phyloP scores from a whole-genome alignment of 1,140 invertebrate species.

The Trachymyrmex septentrionalis region DNA sequence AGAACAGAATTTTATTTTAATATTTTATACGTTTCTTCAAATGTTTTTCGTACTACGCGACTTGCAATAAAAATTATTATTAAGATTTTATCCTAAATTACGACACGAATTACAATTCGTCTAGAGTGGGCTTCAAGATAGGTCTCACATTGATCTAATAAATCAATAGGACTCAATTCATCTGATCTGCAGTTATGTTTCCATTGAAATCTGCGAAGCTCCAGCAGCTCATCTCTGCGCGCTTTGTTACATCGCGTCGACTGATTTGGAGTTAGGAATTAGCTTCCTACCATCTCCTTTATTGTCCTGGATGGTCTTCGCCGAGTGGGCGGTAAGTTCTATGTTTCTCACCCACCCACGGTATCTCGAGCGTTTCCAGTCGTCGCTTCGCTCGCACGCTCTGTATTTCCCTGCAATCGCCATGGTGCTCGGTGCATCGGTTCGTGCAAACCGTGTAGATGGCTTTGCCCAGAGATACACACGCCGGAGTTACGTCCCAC shows the following conservation, averaged over 20 bases:
- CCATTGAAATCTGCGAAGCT: not conserved
- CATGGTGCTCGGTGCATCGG: not conserved
- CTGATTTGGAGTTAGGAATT: constrained; percentile 43
- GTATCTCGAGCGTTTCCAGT: constrained; percentile 46
- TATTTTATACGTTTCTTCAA: not conserved
- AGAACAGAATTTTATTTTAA: not conserved
- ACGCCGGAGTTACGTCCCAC: not conserved
- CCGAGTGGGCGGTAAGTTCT: constrained; percentile 12
- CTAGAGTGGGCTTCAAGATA: not conserved
- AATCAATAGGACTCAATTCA: not conserved
- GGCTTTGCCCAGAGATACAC: constrained; percentile 39
- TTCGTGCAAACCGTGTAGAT: constrained; percentile 42
- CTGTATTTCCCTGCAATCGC: constrained; percentile 21
- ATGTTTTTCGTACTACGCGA: not conserved
- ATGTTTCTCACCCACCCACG: constrained; percentile 41
- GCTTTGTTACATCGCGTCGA: constrained; percentile 26
- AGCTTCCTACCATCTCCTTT: constrained; percentile 46
- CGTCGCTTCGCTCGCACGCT: constrained; percentile 40
- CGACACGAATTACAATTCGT: not conserved
- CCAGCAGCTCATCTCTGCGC: not conserved
- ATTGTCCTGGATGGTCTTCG: constrained; percentile 23
- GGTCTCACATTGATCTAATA: not conserved
- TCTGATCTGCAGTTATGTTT: constrained; percentile 15
- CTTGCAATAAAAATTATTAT: not conserved
- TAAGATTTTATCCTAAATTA: not conserved